Base-by-base conservation (phyloP, 2,888 invertebrate genomes). In the Phymatocera aterrima region DNA sequence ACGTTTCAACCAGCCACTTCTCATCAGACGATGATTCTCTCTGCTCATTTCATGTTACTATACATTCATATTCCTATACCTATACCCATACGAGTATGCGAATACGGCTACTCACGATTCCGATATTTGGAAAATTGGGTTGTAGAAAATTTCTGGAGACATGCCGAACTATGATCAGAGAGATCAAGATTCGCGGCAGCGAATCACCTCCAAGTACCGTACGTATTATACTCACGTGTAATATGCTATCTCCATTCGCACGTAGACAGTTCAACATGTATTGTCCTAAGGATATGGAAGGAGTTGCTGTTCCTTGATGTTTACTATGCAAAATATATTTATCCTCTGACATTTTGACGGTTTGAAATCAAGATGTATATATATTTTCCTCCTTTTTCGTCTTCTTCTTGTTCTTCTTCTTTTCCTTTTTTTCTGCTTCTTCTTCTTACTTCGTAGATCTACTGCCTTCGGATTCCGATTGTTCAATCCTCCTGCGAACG, bases 251-350 rank as follows among this genome's bases (percentile, higher is more conserved):
- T 51, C 81, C 65, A 78, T 70, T 68, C 2, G 65, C 43, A 4
- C 78, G 78, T 8, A 83, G 77, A 43, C 54, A 46, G 28, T 83
- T 54, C 12, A 83, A 54, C 34, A 82, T 80, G 46, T 72, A 82
- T 79, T 81, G 80, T 28, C 82, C 82, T 37, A 51, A 77, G 5
- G 79, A 79, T 2, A 80, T 72, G 12, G 79, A 51, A 12, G 81
- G 81, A 0, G 60, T 60, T 75, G 21, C n/a, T 10, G n/a, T 57
- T 31, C 1, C 24, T 15, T 37, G 57, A 18, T 40, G 6, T n/a
- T 0, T 37, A 24, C 75, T 75, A 18, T 8, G 8, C 24, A 75
- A 28, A 4, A 75, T 34, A 40, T 75, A 57, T 24, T 54, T 40
- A 40, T 40, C 15, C 1, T 3, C 57, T 18, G 40, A 24, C 75